phyloP scores from a whole-genome alignment of 1,140 invertebrate genomes.

The Phenacoccus solenopsis region DNA sequence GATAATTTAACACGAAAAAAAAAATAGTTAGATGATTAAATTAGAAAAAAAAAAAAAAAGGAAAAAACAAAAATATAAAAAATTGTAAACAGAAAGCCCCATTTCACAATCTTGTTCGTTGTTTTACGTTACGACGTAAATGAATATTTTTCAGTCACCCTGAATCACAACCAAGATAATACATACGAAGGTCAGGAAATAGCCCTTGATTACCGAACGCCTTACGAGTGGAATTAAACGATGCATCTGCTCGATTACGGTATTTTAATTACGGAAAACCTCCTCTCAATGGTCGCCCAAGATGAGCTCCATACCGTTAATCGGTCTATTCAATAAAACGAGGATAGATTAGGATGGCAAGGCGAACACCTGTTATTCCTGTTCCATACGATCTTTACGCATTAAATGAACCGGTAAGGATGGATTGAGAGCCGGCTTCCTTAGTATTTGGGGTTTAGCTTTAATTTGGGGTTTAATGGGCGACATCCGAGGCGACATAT shows the following conservation, averaged over 20 bases:
- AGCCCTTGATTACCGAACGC: too few relatives aligned
- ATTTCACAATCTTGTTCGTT: background rate
- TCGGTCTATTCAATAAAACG: too few relatives aligned
- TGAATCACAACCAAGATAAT: too few relatives aligned
- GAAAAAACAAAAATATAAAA: background rate
- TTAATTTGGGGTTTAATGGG: constrained; percentile 50
- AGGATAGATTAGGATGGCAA: too few relatives aligned
- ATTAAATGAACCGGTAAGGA: background rate
- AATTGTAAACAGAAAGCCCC: background rate
- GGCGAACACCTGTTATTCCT: too few relatives aligned
- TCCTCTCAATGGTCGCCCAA: too few relatives aligned
- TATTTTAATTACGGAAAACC: too few relatives aligned
- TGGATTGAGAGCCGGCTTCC: constrained; percentile 46
- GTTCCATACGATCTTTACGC: background rate
- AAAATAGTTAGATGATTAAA: background rate
- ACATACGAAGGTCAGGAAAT: too few relatives aligned
- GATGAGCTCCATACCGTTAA: too few relatives aligned
- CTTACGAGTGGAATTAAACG: too few relatives aligned
- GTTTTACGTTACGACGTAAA: background rate
- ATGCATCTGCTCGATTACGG: too few relatives aligned
- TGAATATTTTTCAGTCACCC: too few relatives aligned
- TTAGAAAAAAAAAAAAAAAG: background rate
- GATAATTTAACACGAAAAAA: background rate
- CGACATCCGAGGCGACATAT: constrained; percentile 26
- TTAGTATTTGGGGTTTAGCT: constrained; percentile 56